Conservation (phyloP, 2,797 vertebrate genomes). For the Enteromius mattozi region DNA sequence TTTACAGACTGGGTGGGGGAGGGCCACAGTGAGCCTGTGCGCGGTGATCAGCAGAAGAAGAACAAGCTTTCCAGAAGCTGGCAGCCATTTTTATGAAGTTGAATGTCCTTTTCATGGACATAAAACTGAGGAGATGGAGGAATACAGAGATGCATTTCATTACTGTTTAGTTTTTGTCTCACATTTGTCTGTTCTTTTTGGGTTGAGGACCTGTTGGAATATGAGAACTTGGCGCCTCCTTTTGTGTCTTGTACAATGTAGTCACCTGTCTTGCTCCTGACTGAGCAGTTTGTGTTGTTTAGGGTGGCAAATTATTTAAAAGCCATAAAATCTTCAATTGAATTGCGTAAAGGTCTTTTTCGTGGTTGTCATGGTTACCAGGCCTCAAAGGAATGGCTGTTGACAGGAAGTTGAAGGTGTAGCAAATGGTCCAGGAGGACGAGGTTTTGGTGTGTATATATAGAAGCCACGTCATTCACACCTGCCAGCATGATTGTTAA, state of each 20-base stretch:
- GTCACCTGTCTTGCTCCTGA: background rate
- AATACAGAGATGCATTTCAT: background rate
- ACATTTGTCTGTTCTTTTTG: background rate
- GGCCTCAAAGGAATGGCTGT: conserved; percentile 8
- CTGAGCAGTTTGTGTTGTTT: background rate
- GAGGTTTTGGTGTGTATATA: conserved; percentile 40
- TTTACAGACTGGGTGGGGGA: conserved; percentile 59
- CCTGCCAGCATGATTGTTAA: conserved; percentile 31
- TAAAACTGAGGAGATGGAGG: background rate
- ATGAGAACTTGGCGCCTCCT: background rate
- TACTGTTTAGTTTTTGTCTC: background rate
- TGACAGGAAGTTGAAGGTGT: conserved; percentile 46
- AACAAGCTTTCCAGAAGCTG: conserved; percentile 38
- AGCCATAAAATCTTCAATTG: background rate
- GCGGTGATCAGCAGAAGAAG: conserved; percentile 71
- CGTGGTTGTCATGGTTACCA: conserved; percentile 45
- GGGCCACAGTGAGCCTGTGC: conserved; percentile 50
- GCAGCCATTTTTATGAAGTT: conserved; percentile 25
- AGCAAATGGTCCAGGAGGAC: conserved; percentile 8
- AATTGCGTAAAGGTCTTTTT: background rate
- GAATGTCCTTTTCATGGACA: background rate
- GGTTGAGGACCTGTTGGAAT: background rate
- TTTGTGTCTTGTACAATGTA: background rate
- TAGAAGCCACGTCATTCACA: conserved; percentile 17
- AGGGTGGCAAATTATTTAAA: background rate